Conservation (phyloP, 2,113 vertebrate species). For the Muscicapa adusta region DNA sequence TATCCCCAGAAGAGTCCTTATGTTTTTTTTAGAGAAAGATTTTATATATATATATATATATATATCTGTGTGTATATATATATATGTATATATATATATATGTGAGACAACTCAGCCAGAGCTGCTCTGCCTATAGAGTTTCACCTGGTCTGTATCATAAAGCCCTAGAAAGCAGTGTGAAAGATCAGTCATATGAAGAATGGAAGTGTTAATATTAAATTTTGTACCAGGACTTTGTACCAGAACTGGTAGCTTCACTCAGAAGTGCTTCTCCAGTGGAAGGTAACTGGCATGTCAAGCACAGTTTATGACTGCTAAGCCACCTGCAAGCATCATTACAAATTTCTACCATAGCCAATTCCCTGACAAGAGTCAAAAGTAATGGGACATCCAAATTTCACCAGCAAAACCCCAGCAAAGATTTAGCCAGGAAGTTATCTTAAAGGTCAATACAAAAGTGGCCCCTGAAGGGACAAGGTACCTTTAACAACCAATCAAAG, state of each 20-base stretch:
- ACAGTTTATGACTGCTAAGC: not conserved
- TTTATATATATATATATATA: not conserved
- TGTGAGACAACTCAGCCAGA: not conserved
- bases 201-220: not conserved
- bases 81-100: not conserved
- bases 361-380: not conserved
- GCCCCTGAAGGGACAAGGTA: not conserved
- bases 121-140: not conserved
- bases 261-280: not conserved
- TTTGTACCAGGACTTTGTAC: not conserved
- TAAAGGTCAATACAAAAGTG: constrained; percentile 12
- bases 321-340: not conserved
- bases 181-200: not conserved
- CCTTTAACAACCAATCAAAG: not conserved
- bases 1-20: not conserved
- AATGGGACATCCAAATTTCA: constrained; percentile 10
- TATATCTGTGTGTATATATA: no score
- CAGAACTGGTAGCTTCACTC: not conserved
- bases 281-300: not conserved
- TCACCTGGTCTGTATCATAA: not conserved
- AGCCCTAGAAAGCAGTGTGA: not conserved
- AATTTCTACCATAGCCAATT: not conserved
- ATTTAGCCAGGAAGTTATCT: not conserved
- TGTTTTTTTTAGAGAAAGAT: not conserved
- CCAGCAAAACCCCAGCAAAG: not conserved